Evolutionary conservation across 2,888 invertebrate species (phyloP), one percentile per base, ranked within the genome.

Genomic region (Caprella mutica): DNA sequence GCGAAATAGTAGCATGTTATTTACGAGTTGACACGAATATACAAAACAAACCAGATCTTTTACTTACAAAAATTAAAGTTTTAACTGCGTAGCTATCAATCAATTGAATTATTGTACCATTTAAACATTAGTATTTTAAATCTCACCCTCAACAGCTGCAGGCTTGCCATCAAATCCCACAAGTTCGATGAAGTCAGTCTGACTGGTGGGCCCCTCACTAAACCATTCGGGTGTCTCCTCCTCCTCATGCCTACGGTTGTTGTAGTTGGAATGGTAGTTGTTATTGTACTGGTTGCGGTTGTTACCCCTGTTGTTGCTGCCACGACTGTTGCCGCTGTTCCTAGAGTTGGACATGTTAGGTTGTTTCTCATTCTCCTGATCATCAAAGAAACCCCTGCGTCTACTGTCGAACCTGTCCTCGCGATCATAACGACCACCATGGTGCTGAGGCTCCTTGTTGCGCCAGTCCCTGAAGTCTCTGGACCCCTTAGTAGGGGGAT

Each of bases 201-300:
- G 87, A 61, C 91, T 91, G 61, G 65, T 62, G 14, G 65, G 65
- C 19, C 65, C 65, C 30, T 57, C 59, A n/a, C 76, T 77, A 68
- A 77, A 83, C 88, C 93, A 92, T 74, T 92, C 91, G 3, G 92
- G 92, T 72, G 90, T 88, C 67, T 86, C 87, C 67, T 81, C 81
- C 59, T 71, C 69, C 78, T 80, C 67, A 33, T 65, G 46, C 12
- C 59, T 33, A 9, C 58, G 44, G 12, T 26, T 27, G 39, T 42
- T n/a, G 14, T 46, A 33, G 5, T 52, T 51, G 12, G 40, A 5
- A 19, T 60, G 43, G 21, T 58, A 38, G 24, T 52, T 21, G 26
- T 29, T 35, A 39, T 46, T 38, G 42, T 50, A 30, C 24, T 52
- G 40, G n/a, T 54, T 48, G 21, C 53, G 38, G 14, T 53, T 48